phyloP scores from a whole-genome alignment of 2,888 invertebrate genomes.

The Caenorhabditis parvicauda region DNA sequence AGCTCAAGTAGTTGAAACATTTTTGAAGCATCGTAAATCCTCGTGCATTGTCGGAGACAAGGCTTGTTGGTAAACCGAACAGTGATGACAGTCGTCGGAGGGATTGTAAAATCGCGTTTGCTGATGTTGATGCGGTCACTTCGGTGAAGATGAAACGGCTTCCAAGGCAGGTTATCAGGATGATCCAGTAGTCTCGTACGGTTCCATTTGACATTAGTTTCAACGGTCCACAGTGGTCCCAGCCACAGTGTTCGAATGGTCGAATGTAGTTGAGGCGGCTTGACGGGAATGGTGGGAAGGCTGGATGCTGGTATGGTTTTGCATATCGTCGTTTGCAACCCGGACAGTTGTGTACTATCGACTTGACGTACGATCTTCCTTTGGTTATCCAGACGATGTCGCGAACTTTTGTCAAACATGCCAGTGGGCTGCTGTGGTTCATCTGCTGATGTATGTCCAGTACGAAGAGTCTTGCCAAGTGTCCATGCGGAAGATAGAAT shows the following conservation, averaged over 20 bases:
- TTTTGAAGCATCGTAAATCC: slow-evolving; percentile 1
- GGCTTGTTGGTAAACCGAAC: slow-evolving; percentile 3
- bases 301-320: slow-evolving; percentile 35
- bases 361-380: slow-evolving; percentile 40
- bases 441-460: not conserved
- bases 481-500: slow-evolving; percentile 1
- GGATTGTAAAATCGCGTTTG: not conserved
- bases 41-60: slow-evolving; percentile 7
- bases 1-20: too few species aligned
- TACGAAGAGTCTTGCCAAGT: slow-evolving; percentile 2
- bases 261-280: slow-evolving; percentile 40
- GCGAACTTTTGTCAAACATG: slow-evolving; percentile 30
- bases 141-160: slow-evolving; percentile 6
- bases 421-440: slow-evolving; percentile 6
- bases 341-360: slow-evolving; percentile 46
- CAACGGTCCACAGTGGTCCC: slow-evolving; percentile 61
- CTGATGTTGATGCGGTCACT: not conserved
- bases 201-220: slow-evolving; percentile 12
- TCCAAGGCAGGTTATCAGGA: slow-evolving; percentile 8
- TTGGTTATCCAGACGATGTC: slow-evolving; percentile 56
- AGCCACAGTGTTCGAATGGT: slow-evolving; percentile 52
- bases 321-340: slow-evolving; percentile 45
- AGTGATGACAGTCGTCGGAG: slow-evolving; percentile 1
- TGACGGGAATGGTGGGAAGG: slow-evolving; percentile 59
- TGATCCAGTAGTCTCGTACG: slow-evolving; percentile 4